Conservation (phyloP, 2,888 invertebrate genomes). For the Congeria kusceri region DNA sequence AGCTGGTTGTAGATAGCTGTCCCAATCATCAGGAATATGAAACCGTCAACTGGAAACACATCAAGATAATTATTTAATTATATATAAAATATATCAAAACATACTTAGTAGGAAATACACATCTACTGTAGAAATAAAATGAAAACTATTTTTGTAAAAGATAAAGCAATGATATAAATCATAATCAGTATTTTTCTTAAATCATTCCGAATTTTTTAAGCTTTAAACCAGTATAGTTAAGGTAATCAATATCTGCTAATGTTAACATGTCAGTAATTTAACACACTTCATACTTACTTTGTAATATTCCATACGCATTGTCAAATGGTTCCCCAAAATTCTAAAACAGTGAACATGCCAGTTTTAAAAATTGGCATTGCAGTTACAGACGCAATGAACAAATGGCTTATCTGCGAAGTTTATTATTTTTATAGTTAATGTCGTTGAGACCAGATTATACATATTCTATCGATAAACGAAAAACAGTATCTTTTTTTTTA, state of each 20-base stretch:
- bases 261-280: too few relatives aligned
- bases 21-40: slow-evolving; percentile 81
- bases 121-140: neutral
- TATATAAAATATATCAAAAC: neutral
- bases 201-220: too few relatives aligned
- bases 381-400: too few relatives aligned
- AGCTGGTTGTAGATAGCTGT: slow-evolving; percentile 81
- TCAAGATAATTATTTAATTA: neutral
- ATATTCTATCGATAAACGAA: too few relatives aligned
- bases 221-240: too few relatives aligned
- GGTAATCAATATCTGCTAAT: too few relatives aligned
- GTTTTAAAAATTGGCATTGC: too few relatives aligned
- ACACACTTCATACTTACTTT: slow-evolving; percentile 78
- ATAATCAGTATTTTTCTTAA: neutral
- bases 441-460: neutral
- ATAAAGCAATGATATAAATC: too few relatives aligned
- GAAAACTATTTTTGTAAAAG: too few relatives aligned
- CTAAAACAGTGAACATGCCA: slow-evolving; percentile 65
- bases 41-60: slow-evolving; percentile 80
- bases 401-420: neutral
- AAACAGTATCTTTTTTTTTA: too few relatives aligned
- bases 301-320: slow-evolving; percentile 79
- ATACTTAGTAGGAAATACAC: neutral
- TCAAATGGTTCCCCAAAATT: slow-evolving; percentile 81
- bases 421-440: neutral